Conservation (phyloP, 2,888 invertebrate genomes). For the Catocala nupta region DNA sequence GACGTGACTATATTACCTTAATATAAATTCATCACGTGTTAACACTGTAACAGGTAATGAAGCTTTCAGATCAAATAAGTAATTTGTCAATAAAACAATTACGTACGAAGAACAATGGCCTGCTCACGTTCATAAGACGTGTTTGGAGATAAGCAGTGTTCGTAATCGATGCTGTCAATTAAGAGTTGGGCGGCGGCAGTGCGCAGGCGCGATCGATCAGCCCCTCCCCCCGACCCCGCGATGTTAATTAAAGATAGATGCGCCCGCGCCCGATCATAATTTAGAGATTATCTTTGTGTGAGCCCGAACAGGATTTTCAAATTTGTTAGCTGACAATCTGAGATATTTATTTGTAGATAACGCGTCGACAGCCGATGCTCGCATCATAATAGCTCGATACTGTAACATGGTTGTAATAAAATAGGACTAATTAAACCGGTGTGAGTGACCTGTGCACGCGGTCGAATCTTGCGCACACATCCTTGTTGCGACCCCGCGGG, state of each 20-base stretch:
- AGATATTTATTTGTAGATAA: conserved; percentile 68
- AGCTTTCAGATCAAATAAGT: conserved; percentile 18
- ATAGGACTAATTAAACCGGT: conserved; percentile 22
- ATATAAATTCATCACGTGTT: neutral
- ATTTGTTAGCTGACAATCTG: conserved; percentile 68
- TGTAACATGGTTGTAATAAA: conserved; percentile 13
- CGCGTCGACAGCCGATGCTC: conserved; percentile 34
- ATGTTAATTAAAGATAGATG: conserved; percentile 78
- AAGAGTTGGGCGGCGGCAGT: conserved; percentile 40
- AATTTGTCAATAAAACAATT: conserved; percentile 31
- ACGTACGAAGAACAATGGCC: conserved; percentile 17
- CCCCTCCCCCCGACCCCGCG: conserved; percentile 41
- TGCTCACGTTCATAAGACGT: conserved; percentile 26
- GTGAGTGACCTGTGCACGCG: conserved; percentile 33
- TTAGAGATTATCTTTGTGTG: conserved; percentile 59
- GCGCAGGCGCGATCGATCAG: conserved; percentile 63
- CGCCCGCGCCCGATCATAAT: conserved; percentile 58
- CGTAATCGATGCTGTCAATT: conserved; percentile 67
- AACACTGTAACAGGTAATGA: neutral
- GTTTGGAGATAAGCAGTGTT: conserved; percentile 33
- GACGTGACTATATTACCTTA: neutral
- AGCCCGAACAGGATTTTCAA: conserved; percentile 66
- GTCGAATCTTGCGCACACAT: neutral
- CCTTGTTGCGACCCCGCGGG: no score
- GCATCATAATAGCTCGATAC: conserved; percentile 22